These are phyloP conservation scores for Passer montanus DNA, from an alignment of 2,113 vertebrate species.

Conservation along the genomic window DNA sequence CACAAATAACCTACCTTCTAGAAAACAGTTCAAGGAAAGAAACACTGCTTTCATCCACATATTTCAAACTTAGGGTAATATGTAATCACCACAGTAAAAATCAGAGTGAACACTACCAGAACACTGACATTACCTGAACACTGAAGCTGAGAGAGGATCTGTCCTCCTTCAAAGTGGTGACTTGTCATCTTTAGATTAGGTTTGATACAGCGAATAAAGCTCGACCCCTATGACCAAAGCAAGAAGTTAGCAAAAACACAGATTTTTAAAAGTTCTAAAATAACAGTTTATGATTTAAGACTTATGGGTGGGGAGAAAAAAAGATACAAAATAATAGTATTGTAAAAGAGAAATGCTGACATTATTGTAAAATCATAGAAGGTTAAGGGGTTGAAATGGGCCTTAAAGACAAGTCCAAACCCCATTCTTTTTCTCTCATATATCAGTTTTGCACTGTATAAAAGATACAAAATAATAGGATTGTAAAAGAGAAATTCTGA, in stretches of 20 bases:
- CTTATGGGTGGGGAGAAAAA: fast-evolving
- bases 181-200: constrained; percentile 98
- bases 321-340: no score
- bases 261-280: not conserved
- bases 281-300: not conserved
- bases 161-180: constrained; percentile 94
- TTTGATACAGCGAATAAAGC: constrained; percentile 97
- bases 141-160: constrained; percentile 97
- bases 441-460: no score
- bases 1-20: not conserved
- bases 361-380: no score
- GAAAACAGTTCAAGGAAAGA: not conserved
- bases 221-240: constrained; percentile 84
- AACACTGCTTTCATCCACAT: not conserved
- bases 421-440: no score
- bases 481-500: not conserved
- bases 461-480: not conserved
- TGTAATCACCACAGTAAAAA: not conserved
- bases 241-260: constrained; percentile 4
- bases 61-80: not conserved
- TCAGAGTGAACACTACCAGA: not conserved
- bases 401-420: no score
- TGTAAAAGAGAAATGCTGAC: no score
- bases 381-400: no score
- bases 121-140: constrained; percentile 85